Base-by-base conservation (phyloP, 1,140 invertebrate species). In the Fopius arisanus region DNA sequence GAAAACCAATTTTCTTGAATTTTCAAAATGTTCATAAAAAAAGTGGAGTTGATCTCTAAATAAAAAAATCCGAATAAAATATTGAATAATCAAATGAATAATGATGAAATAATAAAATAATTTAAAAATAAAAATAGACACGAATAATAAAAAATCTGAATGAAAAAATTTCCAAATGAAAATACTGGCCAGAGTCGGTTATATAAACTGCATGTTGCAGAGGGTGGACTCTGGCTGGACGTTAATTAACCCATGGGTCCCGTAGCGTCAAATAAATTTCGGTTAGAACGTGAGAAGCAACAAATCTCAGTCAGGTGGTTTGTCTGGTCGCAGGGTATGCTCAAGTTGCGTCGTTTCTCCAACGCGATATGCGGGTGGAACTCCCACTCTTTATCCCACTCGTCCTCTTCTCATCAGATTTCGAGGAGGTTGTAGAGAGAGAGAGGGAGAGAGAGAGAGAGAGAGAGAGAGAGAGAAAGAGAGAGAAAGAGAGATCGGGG, bases 251-350 rank as follows among this genome's bases (percentile, higher is more conserved):
- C 82, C 80, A 78, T 81, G 78, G 79, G 78, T 28, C 80, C 43
- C 79, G 78, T 54, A 71, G 79, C 81, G 84, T 87, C 84, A 87
- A 87, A 87, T 87, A 87, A 87, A 87, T 87, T 86, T 87, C 80
- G 85, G 85, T 87, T 86, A 86, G 84, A 87, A 87, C 83, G 85
- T 86, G 86, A 87, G 86, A 87, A 87, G 85, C 84, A 86, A 87
- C 85, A 87, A 87, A 87, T 87, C 85, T 85, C 85, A 87, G 84
- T 87, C 85, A 87, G 86, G 81, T 86, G 85, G 84, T 87, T 83
- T 87, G 83, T 85, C 84, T 84, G 76, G 77, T 76, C 16, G 41
- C 41, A 65, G 28, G 33, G 29, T 31, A 65, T 65, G 40, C 70
- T 72, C 65, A 65, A 72, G 70, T 72, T 72, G 43, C 70, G 54